Conservation (phyloP, 2,113 vertebrate genomes). For the Rhinoderma darwinii region DNA sequence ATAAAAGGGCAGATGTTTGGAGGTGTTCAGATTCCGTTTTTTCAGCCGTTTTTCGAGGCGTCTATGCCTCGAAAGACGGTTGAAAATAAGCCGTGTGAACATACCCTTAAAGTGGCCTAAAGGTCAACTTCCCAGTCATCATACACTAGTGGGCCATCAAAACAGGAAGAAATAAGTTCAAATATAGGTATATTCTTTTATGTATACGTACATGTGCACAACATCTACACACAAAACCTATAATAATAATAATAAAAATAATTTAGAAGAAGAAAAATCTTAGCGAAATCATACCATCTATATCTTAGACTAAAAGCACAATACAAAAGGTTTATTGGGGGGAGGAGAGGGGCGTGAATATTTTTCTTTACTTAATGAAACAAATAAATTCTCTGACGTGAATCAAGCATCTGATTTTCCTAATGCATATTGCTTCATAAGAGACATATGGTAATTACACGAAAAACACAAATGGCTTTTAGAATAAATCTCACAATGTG, state of each 20-base stretch:
- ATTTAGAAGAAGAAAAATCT: not conserved
- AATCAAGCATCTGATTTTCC: conserved; percentile 8
- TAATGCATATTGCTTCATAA: conserved; percentile 21
- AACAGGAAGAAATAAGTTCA: too few relatives aligned
- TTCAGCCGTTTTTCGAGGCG: too few relatives aligned
- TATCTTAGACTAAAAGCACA: not conserved
- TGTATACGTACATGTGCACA: not conserved
- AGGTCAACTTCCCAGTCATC: too few relatives aligned
- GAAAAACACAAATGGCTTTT: conserved; percentile 16
- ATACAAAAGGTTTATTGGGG: not conserved
- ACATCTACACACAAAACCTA: not conserved
- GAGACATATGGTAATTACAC: conserved; percentile 28
- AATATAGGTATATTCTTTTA: too few relatives aligned
- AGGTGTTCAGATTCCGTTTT: too few relatives aligned
- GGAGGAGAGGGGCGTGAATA: not conserved
- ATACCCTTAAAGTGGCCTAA: too few relatives aligned
- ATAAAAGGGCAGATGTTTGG: too few relatives aligned
- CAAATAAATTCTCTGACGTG: conserved; percentile 14
- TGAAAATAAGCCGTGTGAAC: too few relatives aligned
- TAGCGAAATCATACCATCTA: not conserved
- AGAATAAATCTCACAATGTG: conserved; percentile 13
- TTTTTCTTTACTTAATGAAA: not conserved
- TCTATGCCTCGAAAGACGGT: too few relatives aligned
- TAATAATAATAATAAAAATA: not conserved
- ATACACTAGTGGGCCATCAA: too few relatives aligned